Evolutionary conservation across 2,797 vertebrate species (phyloP).

Genomic region (Manis javanica): DNA sequence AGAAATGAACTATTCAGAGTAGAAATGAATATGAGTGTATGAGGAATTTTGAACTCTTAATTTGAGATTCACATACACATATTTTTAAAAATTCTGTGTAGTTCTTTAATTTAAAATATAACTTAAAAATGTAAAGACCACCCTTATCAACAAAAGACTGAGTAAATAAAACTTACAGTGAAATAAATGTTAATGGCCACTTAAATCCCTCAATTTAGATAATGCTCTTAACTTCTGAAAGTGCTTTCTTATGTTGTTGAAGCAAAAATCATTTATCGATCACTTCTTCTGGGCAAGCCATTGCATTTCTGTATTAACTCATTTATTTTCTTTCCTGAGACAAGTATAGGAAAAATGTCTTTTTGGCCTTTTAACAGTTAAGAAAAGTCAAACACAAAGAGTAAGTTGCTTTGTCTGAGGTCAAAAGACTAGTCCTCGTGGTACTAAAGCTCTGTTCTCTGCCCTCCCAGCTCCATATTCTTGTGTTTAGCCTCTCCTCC

Average conservation of each 20-base stretch:
- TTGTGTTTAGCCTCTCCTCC: background rate
- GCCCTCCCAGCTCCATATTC: background rate
- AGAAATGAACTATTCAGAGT: background rate
- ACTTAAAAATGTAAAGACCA: conserved; percentile 7
- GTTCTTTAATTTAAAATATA: conserved; percentile 28
- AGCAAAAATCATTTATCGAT: conserved; percentile 65
- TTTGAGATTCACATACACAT: background rate
- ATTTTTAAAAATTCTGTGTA: background rate
- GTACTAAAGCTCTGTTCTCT: background rate
- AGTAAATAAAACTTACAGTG: conserved; percentile 15
- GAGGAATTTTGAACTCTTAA: background rate
- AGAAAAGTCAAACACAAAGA: conserved; percentile 25
- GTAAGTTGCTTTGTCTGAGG: conserved; percentile 7
- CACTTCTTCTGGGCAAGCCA: conserved; percentile 15
- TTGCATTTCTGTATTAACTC: conserved; percentile 29
- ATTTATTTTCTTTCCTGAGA: conserved; percentile 57
- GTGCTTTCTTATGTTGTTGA: conserved; percentile 11
- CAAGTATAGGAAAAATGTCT: background rate
- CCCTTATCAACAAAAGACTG: background rate
- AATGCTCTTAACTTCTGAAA: conserved; percentile 37
- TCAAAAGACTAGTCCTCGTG: background rate
- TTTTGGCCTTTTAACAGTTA: background rate
- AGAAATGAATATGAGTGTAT: background rate
- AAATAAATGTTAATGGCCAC: conserved; percentile 47
- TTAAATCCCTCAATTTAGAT: conserved; percentile 38